Evolutionary conservation across 2,113 vertebrate species (phyloP).

Genomic region (Triplophysa dalaica): DNA sequence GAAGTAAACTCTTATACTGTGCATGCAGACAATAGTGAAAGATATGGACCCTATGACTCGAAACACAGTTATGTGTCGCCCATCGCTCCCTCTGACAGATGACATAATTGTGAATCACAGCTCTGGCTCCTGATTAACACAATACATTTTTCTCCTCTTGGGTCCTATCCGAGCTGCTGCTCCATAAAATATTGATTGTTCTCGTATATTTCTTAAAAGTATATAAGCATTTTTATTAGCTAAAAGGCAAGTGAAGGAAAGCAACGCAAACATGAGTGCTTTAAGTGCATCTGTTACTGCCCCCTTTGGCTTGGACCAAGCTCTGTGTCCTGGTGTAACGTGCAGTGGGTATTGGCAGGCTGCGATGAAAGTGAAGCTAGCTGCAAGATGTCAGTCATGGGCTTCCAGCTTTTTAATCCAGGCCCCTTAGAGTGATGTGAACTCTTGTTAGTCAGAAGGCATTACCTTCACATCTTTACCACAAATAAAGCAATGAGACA

Average conservation of each 20-base stretch:
- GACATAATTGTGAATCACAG: conserved; percentile 57
- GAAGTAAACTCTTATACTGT: too few species aligned
- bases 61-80: too few species aligned
- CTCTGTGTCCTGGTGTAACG: conserved; percentile 7
- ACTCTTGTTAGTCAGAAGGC: conserved; percentile 30
- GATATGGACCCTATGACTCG: too few species aligned
- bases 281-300: conserved; percentile 32
- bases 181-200: conserved; percentile 78
- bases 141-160: conserved; percentile 62
- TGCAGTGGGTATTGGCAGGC: conserved; percentile 52
- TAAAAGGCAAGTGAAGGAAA: conserved; percentile 65
- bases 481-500: conserved; percentile 10
- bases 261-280: conserved; percentile 45
- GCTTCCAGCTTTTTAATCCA: conserved; percentile 51
- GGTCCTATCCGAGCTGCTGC: conserved; percentile 52
- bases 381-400: conserved; percentile 55
- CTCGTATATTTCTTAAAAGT: conserved; percentile 72
- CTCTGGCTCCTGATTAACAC: conserved; percentile 55
- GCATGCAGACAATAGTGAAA: too few species aligned
- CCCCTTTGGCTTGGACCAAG: conserved; percentile 27
- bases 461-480: conserved; percentile 42
- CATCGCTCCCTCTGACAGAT: conserved; percentile 32
- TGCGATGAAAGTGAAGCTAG: conserved; percentile 43
- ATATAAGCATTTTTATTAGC: conserved; percentile 74
- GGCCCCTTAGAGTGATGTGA: conserved; percentile 40